Percentiles rank a stretch among this genome's conserved stretches.
phyloP scores from a whole-genome alignment of 2,113 vertebrate genomes.

The Bubo bubo region DNA sequence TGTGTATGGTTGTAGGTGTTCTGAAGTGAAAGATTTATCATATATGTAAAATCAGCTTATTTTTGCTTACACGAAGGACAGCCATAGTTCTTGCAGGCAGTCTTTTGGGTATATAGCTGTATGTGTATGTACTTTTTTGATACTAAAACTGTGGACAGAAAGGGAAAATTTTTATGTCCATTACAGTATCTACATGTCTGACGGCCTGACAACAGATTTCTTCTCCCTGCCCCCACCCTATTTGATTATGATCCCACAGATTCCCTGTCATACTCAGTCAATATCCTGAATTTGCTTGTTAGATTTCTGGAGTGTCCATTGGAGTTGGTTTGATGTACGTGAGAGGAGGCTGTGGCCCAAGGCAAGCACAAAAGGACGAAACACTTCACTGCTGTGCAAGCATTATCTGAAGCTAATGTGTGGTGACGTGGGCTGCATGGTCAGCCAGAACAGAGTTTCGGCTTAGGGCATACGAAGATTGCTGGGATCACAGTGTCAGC shows the following conservation, averaged over 20 bases:
- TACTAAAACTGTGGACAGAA: background rate
- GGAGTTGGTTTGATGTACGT: background rate
- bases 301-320: background rate
- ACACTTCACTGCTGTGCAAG: background rate
- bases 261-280: background rate
- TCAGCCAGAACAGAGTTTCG: slow-evolving; percentile 26
- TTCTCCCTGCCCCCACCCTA: accelerated
- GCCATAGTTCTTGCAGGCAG: background rate
- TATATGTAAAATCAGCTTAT: background rate
- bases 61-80: background rate
- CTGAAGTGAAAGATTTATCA: background rate
- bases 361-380: slow-evolving; percentile 10
- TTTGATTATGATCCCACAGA: accelerated
- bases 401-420: slow-evolving; percentile 45
- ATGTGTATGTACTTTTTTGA: background rate
- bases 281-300: background rate
- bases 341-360: background rate
- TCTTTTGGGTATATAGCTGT: background rate
- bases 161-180: background rate
- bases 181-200: background rate
- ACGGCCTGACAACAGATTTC: background rate
- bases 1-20: background rate
- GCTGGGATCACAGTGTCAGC: background rate
- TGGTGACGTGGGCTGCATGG: slow-evolving; percentile 36
- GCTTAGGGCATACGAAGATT: background rate